Conservation (phyloP, 2,113 vertebrate genomes). For the Pavo muticus region DNA sequence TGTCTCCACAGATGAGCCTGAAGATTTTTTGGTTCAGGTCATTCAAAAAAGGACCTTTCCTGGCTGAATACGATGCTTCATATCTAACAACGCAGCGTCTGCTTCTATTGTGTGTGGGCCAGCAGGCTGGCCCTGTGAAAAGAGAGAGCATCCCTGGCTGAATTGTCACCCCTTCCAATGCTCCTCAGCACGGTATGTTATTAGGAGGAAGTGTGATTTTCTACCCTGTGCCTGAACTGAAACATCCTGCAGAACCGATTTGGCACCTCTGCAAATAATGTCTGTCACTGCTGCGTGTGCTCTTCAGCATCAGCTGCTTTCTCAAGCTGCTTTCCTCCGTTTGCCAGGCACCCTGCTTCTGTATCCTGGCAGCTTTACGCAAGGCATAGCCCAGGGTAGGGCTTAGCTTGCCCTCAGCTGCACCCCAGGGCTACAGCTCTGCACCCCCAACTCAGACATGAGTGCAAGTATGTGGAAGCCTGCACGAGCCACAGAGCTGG, state of each 20-base stretch:
- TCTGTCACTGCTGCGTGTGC: not conserved
- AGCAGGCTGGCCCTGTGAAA: not conserved
- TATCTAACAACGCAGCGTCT: not conserved
- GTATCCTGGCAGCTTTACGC: not conserved
- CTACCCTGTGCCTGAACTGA: not conserved
- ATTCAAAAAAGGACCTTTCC: not conserved
- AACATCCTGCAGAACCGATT: not conserved
- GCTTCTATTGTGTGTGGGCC: not conserved
- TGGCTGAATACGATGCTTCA: not conserved
- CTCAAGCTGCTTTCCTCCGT: not conserved
- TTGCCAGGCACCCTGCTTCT: not conserved
- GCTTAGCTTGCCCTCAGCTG: not conserved
- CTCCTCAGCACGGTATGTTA: not conserved
- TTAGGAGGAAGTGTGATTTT: not conserved
- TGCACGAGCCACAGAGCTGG: too few relatives aligned
- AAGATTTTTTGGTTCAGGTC: not conserved
- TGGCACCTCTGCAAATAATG: not conserved
- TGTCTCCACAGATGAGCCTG: not conserved
- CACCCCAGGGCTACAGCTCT: not conserved
- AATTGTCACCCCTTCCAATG: not conserved
- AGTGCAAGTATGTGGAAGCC: not conserved
- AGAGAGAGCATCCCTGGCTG: not conserved
- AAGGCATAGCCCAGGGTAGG: not conserved
- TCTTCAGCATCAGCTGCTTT: not conserved
- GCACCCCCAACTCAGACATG: not conserved